phyloP scores from a whole-genome alignment of 2,797 vertebrate genomes.

The Fistularia tabacaria region DNA sequence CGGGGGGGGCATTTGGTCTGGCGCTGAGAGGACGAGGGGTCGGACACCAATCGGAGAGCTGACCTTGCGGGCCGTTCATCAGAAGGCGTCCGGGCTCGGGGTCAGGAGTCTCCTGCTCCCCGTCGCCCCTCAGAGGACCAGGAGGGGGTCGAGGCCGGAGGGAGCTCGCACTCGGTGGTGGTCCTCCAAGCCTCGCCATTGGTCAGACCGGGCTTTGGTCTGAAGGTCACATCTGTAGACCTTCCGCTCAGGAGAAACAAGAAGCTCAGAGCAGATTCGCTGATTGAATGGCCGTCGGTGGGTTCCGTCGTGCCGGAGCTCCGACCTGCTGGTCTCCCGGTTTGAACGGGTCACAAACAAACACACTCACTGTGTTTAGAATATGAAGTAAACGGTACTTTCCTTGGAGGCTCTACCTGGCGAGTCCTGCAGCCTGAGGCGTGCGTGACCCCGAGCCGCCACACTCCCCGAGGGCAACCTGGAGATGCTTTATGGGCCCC shows the following conservation, averaged over 20 bases:
- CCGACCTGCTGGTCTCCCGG: too few species aligned
- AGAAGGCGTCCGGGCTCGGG: conserved; percentile 55
- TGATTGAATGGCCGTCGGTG: too few species aligned
- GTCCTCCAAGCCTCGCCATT: not conserved
- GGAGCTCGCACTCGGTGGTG: conserved; percentile 5
- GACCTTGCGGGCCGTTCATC: conserved; percentile 68
- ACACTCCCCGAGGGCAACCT: conserved; percentile 11
- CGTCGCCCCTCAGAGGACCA: conserved; percentile 19
- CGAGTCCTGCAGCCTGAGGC: conserved; percentile 46
- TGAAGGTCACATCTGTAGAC: too few species aligned
- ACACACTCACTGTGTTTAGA: conserved; percentile 5
- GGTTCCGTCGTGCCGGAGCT: too few species aligned
- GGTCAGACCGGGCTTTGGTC: not conserved
- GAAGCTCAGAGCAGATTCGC: too few species aligned
- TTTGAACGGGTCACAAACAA: too few species aligned
- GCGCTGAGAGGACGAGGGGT: conserved; percentile 29
- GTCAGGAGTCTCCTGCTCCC: conserved; percentile 55
- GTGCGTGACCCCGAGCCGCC: conserved; percentile 42
- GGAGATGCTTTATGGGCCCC: conserved; percentile 37
- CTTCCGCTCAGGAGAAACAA: too few species aligned
- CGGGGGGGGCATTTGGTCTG: conserved; percentile 22
- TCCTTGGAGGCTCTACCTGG: conserved; percentile 5
- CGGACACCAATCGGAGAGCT: conserved; percentile 66
- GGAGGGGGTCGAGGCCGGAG: conserved; percentile 39
- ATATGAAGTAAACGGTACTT: conserved; percentile 34